Conservation (phyloP, 30 jellyfish, hydroid and myxozoan genomes). For the Chironex yamaguchii region DNA sequence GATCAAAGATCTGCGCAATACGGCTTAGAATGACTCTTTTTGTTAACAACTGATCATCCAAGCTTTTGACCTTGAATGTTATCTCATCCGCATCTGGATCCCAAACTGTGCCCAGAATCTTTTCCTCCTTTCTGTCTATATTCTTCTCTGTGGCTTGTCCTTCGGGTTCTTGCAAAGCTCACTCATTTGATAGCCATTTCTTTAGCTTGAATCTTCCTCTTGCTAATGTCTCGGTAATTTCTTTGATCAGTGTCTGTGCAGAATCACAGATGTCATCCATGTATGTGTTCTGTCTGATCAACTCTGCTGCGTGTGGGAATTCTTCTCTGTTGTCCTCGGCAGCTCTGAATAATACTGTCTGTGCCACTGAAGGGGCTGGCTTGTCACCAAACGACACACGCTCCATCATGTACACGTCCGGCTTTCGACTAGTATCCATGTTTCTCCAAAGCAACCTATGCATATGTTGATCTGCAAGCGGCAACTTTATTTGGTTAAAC, state of each 20-base stretch:
- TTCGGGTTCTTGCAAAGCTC: not conserved
- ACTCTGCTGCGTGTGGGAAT: slow-evolving; percentile 62
- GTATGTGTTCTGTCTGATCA: slow-evolving; percentile 6
- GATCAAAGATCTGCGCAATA: slow-evolving; percentile 57
- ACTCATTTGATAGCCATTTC: slow-evolving; percentile 44
- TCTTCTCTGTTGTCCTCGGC: slow-evolving; percentile 36
- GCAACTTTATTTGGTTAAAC: slow-evolving; percentile 37
- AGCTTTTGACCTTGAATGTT: not conserved
- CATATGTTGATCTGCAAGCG: slow-evolving; percentile 45
- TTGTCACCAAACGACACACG: slow-evolving; percentile 64
- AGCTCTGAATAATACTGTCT: slow-evolving; percentile 35
- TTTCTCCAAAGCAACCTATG: slow-evolving; percentile 63
- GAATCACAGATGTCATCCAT: slow-evolving; percentile 71
- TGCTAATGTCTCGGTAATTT: slow-evolving; percentile 10
- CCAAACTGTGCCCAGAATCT: slow-evolving; percentile 56
- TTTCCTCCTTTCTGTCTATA: slow-evolving; percentile 26
- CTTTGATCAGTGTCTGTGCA: slow-evolving; percentile 44
- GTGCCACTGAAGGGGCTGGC: slow-evolving; percentile 79
- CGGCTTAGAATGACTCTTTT: slow-evolving; percentile 34
- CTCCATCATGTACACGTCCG: slow-evolving; percentile 56
- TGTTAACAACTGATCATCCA: not conserved
- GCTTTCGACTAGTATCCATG: slow-evolving; percentile 12
- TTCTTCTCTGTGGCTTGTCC: slow-evolving; percentile 4
- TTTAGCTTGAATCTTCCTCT: slow-evolving; percentile 58
- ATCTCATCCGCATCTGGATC: slow-evolving; percentile 7